A percentile compares a stretch with the other conserved stretches of the same genome.
These are phyloP conservation scores for Acestrorhynchus altus DNA, from an alignment of 2,797 vertebrate genomes.

Conservation along the genomic window DNA sequence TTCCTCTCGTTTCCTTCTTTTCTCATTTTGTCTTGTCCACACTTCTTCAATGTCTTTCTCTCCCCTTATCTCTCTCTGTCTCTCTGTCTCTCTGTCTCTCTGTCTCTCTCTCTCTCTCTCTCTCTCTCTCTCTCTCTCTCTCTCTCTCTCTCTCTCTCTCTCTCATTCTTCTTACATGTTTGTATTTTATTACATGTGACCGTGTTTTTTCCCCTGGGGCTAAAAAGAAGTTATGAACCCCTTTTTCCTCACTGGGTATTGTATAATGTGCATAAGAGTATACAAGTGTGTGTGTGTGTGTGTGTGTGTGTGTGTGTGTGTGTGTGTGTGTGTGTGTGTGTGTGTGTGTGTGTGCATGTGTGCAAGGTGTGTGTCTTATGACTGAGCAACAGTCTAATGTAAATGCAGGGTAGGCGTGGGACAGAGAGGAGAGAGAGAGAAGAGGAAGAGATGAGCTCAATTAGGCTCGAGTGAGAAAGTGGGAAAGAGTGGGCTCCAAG, in stretches of 20 bases:
- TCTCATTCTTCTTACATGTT: too few species aligned
- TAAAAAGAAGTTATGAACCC: slow-evolving; percentile 47
- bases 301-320: slow-evolving; percentile 48
- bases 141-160: neutral
- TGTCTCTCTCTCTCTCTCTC: neutral
- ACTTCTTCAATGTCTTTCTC: too few species aligned
- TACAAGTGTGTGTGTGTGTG: slow-evolving; percentile 44
- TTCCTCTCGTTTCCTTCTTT: neutral
- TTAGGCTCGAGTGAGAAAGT: too few species aligned
- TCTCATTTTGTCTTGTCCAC: slow-evolving; percentile 3
- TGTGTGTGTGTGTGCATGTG: too few species aligned
- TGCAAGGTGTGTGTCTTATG: too few species aligned
- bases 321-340: slow-evolving; percentile 34
- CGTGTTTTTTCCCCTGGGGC: slow-evolving; percentile 30
- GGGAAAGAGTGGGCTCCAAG: too few species aligned
- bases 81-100: neutral
- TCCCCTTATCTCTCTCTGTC: neutral
- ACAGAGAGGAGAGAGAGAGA: too few species aligned
- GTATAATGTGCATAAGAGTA: slow-evolving; percentile 41
- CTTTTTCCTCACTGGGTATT: slow-evolving; percentile 15
- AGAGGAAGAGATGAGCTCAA: too few species aligned
- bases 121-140: slow-evolving; percentile 12
- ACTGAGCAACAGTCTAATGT: too few species aligned
- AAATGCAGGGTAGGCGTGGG: too few species aligned
- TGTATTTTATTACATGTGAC: slow-evolving; percentile 33